Conservation (phyloP, 2,113 vertebrate species). For the Lasiurus cinereus region DNA sequence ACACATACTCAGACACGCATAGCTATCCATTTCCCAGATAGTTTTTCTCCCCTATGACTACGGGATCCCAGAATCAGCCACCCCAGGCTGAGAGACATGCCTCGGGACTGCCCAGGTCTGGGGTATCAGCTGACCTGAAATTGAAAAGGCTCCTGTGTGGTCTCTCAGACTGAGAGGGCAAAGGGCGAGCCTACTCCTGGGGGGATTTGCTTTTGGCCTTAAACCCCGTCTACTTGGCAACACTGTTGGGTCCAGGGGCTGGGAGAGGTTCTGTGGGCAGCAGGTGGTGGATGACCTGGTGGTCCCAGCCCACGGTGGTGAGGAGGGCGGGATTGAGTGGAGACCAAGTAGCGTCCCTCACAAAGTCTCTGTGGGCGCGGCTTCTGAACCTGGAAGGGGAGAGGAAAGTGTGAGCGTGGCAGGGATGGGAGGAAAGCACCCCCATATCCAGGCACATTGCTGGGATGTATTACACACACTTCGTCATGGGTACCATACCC, state of each 20-base stretch:
- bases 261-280: slow-evolving; percentile 83
- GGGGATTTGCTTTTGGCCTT: slow-evolving; percentile 7
- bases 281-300: slow-evolving; percentile 95
- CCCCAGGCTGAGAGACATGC: not conserved
- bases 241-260: slow-evolving; percentile 81
- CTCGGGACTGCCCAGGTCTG: not conserved
- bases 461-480: not conserved
- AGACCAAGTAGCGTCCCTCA: slow-evolving; percentile 93
- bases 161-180: slow-evolving; percentile 17
- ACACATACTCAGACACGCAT: not conserved
- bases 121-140: not conserved
- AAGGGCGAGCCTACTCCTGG: not conserved
- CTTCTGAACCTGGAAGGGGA: slow-evolving; percentile 90
- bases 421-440: not conserved
- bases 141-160: slow-evolving; percentile 23
- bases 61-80: slow-evolving; percentile 32
- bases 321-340: slow-evolving; percentile 90
- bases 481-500: not conserved
- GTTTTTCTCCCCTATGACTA: not conserved
- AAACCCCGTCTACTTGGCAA: slow-evolving; percentile 83
- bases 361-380: slow-evolving; percentile 94
- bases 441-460: not conserved
- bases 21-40: slow-evolving; percentile 29
- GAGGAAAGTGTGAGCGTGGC: not conserved
- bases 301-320: slow-evolving; percentile 97